Base-by-base conservation (phyloP, 1,140 invertebrate species). In the Drosophila aff. region DNA sequence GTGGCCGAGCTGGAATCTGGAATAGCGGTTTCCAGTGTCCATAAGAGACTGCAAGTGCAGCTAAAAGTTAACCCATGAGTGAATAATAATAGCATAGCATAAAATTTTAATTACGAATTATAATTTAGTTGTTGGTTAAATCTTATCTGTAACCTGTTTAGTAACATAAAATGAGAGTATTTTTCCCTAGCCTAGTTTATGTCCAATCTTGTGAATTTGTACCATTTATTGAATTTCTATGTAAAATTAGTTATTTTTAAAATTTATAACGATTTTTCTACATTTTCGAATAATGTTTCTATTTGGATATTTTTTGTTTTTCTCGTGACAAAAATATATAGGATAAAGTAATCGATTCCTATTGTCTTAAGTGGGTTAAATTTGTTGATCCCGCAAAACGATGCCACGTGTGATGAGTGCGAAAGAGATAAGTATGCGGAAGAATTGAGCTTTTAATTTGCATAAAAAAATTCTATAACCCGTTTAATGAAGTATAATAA, bases 381-480 rank as follows among this genome's bases (percentile, higher is more conserved):
- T 50, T 41, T 21, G 21, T 44, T 36, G 53, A 38, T 55, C 2
- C 15, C 36, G 44, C 15, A 36, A 36, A 15, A 28, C 26, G 28
- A 47, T 53, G 21, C 21, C 33, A 63, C 58, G 36, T 47, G n/a
- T 63, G 68, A 49, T 49, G 49, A 21, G 49, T 38, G 40, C 13
- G 59, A 76, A 33, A 64, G 59, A 66, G 62, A 76, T 76, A 44
- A 76, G 61, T 28, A 76, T 76, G 74, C 62, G 73, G 73, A 76
- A 76, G 41, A 60, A 75, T 44, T 46, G 21, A 76, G 33, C 62
- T 43, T 76, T 58, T 31, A 53, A 67, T 76, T 76, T 76, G 52
- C 74, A 76, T 76, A 66, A 13, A 49, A 55, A 59, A 75, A 23
- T 62, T 41, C 44, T 41, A 59, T 36, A 76, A 55, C 61, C 55